Conservation (phyloP, 2,113 vertebrate genomes). For the Alaudala cheleensis region DNA sequence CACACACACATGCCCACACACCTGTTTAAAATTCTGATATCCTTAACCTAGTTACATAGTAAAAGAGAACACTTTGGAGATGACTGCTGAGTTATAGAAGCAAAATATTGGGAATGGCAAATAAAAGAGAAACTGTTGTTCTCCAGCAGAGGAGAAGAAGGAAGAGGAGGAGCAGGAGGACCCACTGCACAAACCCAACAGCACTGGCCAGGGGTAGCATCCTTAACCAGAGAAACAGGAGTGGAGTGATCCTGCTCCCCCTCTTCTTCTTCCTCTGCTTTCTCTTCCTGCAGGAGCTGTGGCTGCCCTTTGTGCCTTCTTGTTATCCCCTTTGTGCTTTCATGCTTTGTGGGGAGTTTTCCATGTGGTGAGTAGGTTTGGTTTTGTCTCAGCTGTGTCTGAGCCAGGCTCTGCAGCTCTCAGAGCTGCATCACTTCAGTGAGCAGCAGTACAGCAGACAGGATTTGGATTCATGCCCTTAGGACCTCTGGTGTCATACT, state of each 20-base stretch:
- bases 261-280: neutral
- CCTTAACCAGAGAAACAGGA: neutral
- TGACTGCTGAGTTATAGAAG: neutral
- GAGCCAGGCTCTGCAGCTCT: neutral
- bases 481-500: neutral
- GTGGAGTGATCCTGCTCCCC: neutral
- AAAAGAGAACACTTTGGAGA: neutral
- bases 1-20: neutral
- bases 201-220: neutral
- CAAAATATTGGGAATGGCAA: neutral
- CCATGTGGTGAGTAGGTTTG: rapidly evolving
- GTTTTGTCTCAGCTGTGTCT: neutral
- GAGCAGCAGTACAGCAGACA: neutral
- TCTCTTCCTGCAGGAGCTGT: neutral
- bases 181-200: neutral
- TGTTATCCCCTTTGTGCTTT: neutral
- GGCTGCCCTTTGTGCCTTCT: neutral
- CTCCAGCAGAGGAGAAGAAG: neutral
- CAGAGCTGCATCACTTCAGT: neutral
- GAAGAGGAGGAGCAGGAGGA: neutral
- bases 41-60: neutral
- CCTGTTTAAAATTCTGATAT: conserved; percentile 17
- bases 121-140: neutral
- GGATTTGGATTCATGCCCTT: neutral
- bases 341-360: neutral